Evolutionary conservation across 2,113 vertebrate species (phyloP).

Genomic region (Rattus rattus): DNA sequence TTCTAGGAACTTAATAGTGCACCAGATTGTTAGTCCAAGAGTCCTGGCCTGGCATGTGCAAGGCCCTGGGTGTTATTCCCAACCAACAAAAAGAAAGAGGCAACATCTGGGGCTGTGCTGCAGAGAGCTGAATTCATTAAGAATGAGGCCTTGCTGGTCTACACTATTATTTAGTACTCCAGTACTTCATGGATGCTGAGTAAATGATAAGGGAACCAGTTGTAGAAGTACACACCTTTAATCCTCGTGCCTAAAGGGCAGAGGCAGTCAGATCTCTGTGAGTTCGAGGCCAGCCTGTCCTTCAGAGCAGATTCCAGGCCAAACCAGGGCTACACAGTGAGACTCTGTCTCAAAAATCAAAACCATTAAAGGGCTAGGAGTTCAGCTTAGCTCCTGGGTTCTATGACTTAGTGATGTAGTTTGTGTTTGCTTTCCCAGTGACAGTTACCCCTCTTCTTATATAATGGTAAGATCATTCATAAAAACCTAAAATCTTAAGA

Average conservation of each 20-base stretch:
- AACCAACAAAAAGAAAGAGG: neutral
- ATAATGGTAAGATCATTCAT: neutral
- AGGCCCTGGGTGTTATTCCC: neutral
- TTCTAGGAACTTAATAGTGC: slow-evolving; percentile 26
- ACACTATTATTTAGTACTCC: neutral
- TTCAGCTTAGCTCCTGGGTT: neutral
- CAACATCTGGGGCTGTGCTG: neutral
- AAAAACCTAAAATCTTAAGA: neutral
- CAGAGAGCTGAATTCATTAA: neutral
- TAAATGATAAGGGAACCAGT: neutral
- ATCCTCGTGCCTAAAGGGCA: neutral
- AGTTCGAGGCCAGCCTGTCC: neutral
- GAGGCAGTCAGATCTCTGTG: neutral
- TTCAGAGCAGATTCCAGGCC: neutral
- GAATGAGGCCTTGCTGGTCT: neutral
- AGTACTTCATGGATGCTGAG: neutral
- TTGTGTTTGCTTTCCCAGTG: slow-evolving; percentile 2
- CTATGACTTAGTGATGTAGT: neutral
- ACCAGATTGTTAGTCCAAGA: neutral
- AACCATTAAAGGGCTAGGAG: slow-evolving; percentile 17
- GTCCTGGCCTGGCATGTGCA: neutral
- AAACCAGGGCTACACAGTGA: neutral
- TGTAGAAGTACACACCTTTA: neutral
- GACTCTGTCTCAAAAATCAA: neutral
- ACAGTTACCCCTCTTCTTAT: slow-evolving; percentile 23